Evolutionary conservation across 2,797 vertebrate genomes (phyloP), one percentile per base, ranked within the genome.

Genomic region (Melanotaenia trifasciata): DNA sequence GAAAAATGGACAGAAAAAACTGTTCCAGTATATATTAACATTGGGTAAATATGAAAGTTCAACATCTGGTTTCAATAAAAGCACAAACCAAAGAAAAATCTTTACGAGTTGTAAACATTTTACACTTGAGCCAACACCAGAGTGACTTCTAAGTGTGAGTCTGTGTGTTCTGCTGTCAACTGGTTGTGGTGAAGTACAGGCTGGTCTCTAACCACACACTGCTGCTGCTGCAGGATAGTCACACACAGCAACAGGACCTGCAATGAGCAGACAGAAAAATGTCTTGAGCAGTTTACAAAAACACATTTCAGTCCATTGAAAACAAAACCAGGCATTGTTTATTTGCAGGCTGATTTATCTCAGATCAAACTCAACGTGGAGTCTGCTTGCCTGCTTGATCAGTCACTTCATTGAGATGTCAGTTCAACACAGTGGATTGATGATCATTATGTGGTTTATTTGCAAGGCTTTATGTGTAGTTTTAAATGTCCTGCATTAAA

Each of bases 21-120:
- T 22, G 22, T 53, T 22, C 47, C 38, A 53, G 43, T 53, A n/a
- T 12, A 8, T 20, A 74, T 73, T 62, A 58, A 28, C 67, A 50
- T n/a, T 18, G 64, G 36, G 51, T 67, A 57, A 18, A 72, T 53
- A 6, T 36, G 40, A 32, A 83, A 12, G 43, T 59, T 20, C 20
- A 59, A 79, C 81, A 89, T 84, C 76, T 88, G 83, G 62, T 32
- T 79, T 69, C 18, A 71, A 80, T 83, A 74, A 74, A 40, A 60
- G 33, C 43, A 57, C 63, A 32, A 70, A 75, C 68, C 70, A 85
- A 64, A 75, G 50, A 62, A 72, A 74, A 71, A 67, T 80, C 73
- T 88, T 81, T 77, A 82, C 16, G 20, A 64, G 40, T 68, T 61
- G 81, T 68, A 89, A 85, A 81, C 77, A 81, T 78, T 66, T 84